phyloP scores from a whole-genome alignment of 2,113 vertebrate genomes.

The Otis tarda region DNA sequence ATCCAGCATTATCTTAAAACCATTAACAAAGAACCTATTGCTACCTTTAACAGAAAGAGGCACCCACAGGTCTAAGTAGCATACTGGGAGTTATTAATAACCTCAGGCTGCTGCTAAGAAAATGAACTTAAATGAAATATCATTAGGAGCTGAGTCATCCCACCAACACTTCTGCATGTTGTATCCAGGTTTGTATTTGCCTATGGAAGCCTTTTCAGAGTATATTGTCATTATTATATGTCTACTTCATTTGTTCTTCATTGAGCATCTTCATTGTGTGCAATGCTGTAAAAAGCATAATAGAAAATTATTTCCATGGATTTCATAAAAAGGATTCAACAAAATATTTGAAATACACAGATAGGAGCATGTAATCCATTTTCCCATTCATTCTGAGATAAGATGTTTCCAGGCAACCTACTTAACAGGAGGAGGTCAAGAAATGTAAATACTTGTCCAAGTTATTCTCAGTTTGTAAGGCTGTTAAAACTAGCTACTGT shows the following conservation, averaged over 20 bases:
- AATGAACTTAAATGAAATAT: conserved; percentile 34
- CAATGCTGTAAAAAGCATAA: background rate
- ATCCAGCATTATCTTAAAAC: conserved; percentile 42
- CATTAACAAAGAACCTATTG: conserved; percentile 16
- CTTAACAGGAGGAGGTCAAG: background rate
- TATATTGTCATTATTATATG: background rate
- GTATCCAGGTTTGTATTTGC: background rate
- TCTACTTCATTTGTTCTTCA: background rate
- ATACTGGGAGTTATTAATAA: conserved; percentile 35
- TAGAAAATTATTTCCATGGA: background rate
- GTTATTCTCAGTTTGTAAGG: background rate
- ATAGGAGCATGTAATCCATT: background rate
- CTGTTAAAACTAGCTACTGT: background rate
- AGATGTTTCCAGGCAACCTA: conserved; percentile 5
- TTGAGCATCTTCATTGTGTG: background rate
- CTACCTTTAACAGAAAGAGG: conserved; percentile 8
- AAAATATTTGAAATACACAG: background rate
- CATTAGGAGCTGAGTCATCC: conserved; percentile 14
- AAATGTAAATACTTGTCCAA: background rate
- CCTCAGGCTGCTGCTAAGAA: conserved; percentile 17
- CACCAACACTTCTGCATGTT: background rate
- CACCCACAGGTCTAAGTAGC: conserved; percentile 2
- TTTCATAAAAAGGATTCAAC: background rate
- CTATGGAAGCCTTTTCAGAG: background rate
- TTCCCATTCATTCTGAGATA: background rate